Base-by-base conservation (phyloP, 2,888 invertebrate species). In the Dastarcus helophoroides region DNA sequence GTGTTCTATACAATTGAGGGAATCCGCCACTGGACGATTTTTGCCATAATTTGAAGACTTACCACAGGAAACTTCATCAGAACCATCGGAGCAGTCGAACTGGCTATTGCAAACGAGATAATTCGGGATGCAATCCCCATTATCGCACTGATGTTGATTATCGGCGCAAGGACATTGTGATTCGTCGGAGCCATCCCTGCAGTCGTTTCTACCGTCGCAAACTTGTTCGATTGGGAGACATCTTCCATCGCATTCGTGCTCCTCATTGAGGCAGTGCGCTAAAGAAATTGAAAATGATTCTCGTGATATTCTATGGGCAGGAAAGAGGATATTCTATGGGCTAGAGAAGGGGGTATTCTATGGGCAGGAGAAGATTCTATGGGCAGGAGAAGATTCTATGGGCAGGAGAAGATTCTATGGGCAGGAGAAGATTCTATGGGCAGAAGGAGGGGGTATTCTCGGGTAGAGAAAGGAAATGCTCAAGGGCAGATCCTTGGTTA, bases 41-140 rank as follows among this genome's bases (percentile, higher is more conserved):
- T 7, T 24, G 26, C 21, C n/a, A n/a, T n/a, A n/a, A n/a, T n/a
- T n/a, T n/a, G n/a, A n/a, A 24, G 36, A 54, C 54, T 54, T 52
- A 73, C 75, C 68, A 63, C 81, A 82, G 41, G 69, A 68, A 32
- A 41, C 26, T 56, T 80, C 79, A 53, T 80, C 79, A 14, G 73
- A 69, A 26, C 63, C 61, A 40, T 76, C 76, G 14, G 52, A 48
- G 48, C 79, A 79, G 40, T 79, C 67, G 9, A 22, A 25, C 3
- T 47, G 29, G 16, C 63, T 60, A 47, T 78, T 64, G 56, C 79
- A 79, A 16, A 62, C 62, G 27, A 52, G 54, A 33, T 51, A 55
- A 22, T 44, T 49, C 21, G 69, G 65, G 39, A 79, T 69, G 56
- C 79, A 80, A 14, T 56, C 52, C 3, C 71, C 70, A 56, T 69